Evolutionary conservation across 2,113 vertebrate species (phyloP).

Genomic region (Phycodurus eques): DNA sequence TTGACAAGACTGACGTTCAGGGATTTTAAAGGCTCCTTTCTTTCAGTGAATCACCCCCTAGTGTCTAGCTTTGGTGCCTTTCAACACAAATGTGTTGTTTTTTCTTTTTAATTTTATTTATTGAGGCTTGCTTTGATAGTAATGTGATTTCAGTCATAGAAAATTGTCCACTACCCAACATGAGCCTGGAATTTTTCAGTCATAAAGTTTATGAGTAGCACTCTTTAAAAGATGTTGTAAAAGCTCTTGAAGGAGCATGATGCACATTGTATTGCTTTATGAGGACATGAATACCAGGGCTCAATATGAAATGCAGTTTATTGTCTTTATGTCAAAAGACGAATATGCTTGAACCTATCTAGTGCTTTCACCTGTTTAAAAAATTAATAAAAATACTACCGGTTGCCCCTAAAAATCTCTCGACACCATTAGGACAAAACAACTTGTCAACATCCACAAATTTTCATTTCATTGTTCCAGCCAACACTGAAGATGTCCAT

Average conservation of each 20-base stretch:
- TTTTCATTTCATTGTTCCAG: no score
- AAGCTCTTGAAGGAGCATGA: not conserved
- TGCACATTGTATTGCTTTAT: conserved; percentile 1
- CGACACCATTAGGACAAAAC: not conserved
- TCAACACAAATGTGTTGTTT: not conserved
- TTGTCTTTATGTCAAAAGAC: not conserved
- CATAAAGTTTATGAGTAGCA: conserved; percentile 1
- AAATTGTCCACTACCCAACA: not conserved
- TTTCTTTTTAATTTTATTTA: not conserved
- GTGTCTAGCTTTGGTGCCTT: not conserved
- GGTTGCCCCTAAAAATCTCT: not conserved
- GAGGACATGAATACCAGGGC: not conserved
- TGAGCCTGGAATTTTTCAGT: not conserved
- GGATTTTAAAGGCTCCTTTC: not conserved
- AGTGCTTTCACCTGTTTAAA: not conserved
- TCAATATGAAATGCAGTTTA: not conserved
- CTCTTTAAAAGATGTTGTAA: conserved; percentile 6
- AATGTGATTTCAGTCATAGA: not conserved
- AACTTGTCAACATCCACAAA: no score
- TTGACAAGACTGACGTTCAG: not conserved
- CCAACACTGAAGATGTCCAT: not conserved
- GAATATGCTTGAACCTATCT: no score
- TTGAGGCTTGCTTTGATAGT: not conserved
- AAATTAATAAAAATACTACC: not conserved
- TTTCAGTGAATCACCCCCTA: not conserved